phyloP scores from a whole-genome alignment of 2,888 invertebrate genomes.

The Idaea biselata region DNA sequence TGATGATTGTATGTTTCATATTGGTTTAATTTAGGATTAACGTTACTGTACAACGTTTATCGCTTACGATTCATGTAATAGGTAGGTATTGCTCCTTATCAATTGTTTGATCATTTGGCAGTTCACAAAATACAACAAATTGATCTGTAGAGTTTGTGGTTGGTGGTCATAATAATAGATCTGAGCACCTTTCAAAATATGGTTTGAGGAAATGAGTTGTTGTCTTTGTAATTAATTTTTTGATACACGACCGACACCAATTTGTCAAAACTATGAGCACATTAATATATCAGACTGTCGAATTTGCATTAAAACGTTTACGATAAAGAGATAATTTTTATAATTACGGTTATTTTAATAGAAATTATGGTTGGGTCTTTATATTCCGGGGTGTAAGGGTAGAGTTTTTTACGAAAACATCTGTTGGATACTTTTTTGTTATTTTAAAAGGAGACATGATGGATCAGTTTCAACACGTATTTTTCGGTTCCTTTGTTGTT shows the following conservation, averaged over 20 bases:
- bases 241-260: slow-evolving; percentile 47
- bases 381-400: slow-evolving; percentile 61
- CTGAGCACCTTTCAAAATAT: slow-evolving; percentile 40
- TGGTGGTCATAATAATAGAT: slow-evolving; percentile 7
- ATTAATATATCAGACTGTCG: slow-evolving; percentile 65
- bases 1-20: slow-evolving; percentile 71
- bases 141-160: neutral
- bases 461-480: slow-evolving; percentile 80
- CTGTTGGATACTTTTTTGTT: slow-evolving; percentile 77
- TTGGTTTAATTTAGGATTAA: slow-evolving; percentile 44
- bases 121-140: neutral
- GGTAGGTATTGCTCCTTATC: slow-evolving; percentile 20
- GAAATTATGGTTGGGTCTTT: slow-evolving; percentile 62
- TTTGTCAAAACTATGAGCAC: slow-evolving; percentile 67
- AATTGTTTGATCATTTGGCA: slow-evolving; percentile 9
- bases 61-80: slow-evolving; percentile 5
- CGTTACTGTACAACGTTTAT: slow-evolving; percentile 33
- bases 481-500: slow-evolving; percentile 76
- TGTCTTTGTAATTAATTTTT: slow-evolving; percentile 49
- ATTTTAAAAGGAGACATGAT: slow-evolving; percentile 80
- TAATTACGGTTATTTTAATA: slow-evolving; percentile 74
- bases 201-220: slow-evolving; percentile 24
- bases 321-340: slow-evolving; percentile 63
- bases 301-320: slow-evolving; percentile 75
- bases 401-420: slow-evolving; percentile 75